Evolutionary conservation across 2,797 vertebrate genomes (phyloP).

Genomic region (Enteromius paludinosus): DNA sequence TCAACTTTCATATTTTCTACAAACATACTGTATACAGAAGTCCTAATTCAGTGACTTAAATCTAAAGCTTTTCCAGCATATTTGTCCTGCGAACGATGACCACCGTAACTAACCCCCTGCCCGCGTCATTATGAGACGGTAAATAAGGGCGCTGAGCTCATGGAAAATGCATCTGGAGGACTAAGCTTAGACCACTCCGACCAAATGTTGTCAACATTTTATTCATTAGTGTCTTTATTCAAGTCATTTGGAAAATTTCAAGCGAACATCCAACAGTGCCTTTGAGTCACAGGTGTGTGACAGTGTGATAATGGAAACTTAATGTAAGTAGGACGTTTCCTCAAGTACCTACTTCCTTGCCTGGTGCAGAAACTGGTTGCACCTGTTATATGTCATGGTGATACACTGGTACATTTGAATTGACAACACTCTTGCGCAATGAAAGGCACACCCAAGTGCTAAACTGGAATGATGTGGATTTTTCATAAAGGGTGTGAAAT

Average conservation of each 20-base stretch:
- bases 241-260: constrained; percentile 26
- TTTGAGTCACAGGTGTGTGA: constrained; percentile 31
- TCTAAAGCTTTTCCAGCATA: background rate
- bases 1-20: background rate
- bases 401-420: constrained; percentile 43
- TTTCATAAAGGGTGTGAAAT: constrained; percentile 29
- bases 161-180: constrained; percentile 34
- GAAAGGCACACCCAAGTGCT: constrained; percentile 45
- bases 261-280: background rate
- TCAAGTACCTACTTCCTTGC: constrained; percentile 44
- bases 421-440: constrained; percentile 50
- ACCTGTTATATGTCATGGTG: constrained; percentile 55
- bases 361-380: constrained; percentile 51
- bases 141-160: constrained; percentile 41
- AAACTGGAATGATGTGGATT: constrained; percentile 17
- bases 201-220: constrained; percentile 9
- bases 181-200: background rate
- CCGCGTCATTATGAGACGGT: background rate
- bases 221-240: background rate
- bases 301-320: constrained; percentile 11
- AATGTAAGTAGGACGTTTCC: constrained; percentile 40
- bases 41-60: background rate
- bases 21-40: background rate
- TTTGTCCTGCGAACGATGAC: constrained; percentile 15
- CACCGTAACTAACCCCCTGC: background rate